A percentile compares a stretch with the other conserved stretches of the same genome.
These are phyloP conservation scores for Temnothorax longispinosus DNA, from an alignment of 1,140 invertebrate genomes.

Conservation along the genomic window DNA sequence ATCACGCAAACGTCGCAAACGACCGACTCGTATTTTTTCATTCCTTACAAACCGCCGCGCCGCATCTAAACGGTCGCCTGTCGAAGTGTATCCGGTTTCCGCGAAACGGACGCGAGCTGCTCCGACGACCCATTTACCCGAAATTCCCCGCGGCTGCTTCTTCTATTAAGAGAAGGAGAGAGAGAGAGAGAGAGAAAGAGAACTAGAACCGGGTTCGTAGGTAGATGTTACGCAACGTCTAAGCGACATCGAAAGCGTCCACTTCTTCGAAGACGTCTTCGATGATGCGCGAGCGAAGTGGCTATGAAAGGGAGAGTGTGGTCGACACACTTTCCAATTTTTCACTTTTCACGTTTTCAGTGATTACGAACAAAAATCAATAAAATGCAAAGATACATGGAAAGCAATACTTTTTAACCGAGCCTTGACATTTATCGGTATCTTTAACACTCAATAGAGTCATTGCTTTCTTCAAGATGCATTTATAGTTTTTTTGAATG, in stretches of 20 bases:
- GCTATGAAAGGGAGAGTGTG: slow-evolving; percentile 10
- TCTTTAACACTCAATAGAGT: background rate
- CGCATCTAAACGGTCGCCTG: background rate
- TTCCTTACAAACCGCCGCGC: slow-evolving; percentile 1
- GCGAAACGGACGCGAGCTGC: slow-evolving; percentile 3
- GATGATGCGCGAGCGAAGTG: background rate
- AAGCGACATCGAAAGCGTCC: slow-evolving; percentile 53
- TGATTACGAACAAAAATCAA: background rate
- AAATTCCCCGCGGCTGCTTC: slow-evolving; percentile 63
- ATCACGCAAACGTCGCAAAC: background rate
- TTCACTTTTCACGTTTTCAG: background rate
- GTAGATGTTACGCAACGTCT: slow-evolving; percentile 66
- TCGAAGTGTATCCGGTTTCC: slow-evolving; percentile 11
- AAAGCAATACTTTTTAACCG: background rate
- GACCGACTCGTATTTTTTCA: slow-evolving; percentile 10
- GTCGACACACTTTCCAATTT: slow-evolving; percentile 30
- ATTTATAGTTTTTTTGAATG: background rate
- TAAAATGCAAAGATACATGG: background rate
- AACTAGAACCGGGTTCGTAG: slow-evolving; percentile 44
- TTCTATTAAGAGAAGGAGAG: slow-evolving; percentile 29
- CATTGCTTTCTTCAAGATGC: background rate
- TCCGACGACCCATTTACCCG: slow-evolving; percentile 66
- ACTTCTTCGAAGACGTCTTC: slow-evolving; percentile 19
- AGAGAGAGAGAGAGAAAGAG: slow-evolving; percentile 32
- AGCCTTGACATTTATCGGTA: slow-evolving; percentile 4